A percentile compares a stretch with the other conserved stretches of the same genome.
Evolutionary conservation across 2,113 vertebrate species (phyloP).

Genomic region (Trematomus loennbergii): DNA sequence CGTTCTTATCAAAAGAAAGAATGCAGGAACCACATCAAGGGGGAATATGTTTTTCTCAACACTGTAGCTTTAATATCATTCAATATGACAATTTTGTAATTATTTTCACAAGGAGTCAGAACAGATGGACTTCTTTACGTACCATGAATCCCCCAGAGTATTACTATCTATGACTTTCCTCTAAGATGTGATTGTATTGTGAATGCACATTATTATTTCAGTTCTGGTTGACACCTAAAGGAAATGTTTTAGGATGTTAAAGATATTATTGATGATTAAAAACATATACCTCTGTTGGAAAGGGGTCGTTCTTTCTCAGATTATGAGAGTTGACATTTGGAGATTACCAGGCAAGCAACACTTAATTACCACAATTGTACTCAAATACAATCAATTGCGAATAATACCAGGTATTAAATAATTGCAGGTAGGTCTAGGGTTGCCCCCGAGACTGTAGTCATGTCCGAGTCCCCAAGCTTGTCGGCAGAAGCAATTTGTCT

Average conservation of each 20-base stretch:
- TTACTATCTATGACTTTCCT: background rate
- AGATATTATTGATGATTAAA: too few relatives aligned
- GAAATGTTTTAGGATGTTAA: background rate
- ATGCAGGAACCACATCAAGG: background rate
- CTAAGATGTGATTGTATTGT: too few relatives aligned
- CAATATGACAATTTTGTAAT: background rate
- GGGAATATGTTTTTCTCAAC: background rate
- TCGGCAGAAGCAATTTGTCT: slow-evolving; percentile 73
- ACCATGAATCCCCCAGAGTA: background rate
- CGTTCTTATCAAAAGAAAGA: slow-evolving; percentile 9
- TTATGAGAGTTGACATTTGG: background rate
- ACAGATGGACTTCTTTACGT: background rate
- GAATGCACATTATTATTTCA: background rate
- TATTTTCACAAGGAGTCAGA: background rate
- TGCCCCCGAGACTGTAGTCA: slow-evolving; percentile 48
- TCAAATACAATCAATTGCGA: background rate
- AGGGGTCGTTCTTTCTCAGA: too few relatives aligned
- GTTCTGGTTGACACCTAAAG: background rate
- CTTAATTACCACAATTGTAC: background rate
- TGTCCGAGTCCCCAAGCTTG: slow-evolving; percentile 44
- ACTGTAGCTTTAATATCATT: slow-evolving; percentile 8
- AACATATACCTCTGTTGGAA: background rate
- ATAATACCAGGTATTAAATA: slow-evolving; percentile 1
- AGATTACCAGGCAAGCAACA: background rate
- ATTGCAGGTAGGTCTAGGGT: slow-evolving; percentile 28